These are phyloP conservation scores for Nemotelus nigrinus DNA, from an alignment of 2,888 invertebrate species.

Conservation along the genomic window DNA sequence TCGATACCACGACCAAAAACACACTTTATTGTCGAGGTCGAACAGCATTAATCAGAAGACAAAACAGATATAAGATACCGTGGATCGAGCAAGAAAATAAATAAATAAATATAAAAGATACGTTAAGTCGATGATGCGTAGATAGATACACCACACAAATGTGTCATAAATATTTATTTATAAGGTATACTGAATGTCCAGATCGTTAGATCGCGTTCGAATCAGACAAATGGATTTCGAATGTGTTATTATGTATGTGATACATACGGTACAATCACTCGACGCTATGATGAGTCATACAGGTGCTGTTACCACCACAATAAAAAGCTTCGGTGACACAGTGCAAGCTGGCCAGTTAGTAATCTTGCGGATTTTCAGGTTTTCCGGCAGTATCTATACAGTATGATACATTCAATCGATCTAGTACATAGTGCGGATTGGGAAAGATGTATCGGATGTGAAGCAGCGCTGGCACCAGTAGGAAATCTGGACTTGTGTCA, in stretches of 20 bases:
- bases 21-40: too few relatives aligned
- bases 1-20: too few relatives aligned
- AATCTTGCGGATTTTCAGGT: too few relatives aligned
- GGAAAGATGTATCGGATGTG: too few relatives aligned
- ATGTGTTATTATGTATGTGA: background rate
- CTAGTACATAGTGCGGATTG: too few relatives aligned
- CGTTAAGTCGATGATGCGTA: background rate
- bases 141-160: background rate
- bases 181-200: background rate
- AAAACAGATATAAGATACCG: too few relatives aligned
- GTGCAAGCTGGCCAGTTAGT: too few relatives aligned
- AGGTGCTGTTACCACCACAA: slow-evolving; percentile 19
- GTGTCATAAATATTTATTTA: background rate
- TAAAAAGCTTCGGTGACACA: background rate
- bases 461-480: too few relatives aligned
- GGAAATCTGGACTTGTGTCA: too few relatives aligned
- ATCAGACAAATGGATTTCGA: slow-evolving; percentile 1
- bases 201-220: slow-evolving; percentile 3
- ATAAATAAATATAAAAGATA: background rate
- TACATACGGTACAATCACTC: background rate
- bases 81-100: background rate
- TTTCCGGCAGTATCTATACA: too few relatives aligned
- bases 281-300: slow-evolving; percentile 22
- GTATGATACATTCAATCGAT: too few relatives aligned
- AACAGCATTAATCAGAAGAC: too few relatives aligned